Evolutionary conservation across 2,888 invertebrate species (phyloP), one percentile per base, ranked within the genome.

Genomic region (Platerodrilus igneus): DNA sequence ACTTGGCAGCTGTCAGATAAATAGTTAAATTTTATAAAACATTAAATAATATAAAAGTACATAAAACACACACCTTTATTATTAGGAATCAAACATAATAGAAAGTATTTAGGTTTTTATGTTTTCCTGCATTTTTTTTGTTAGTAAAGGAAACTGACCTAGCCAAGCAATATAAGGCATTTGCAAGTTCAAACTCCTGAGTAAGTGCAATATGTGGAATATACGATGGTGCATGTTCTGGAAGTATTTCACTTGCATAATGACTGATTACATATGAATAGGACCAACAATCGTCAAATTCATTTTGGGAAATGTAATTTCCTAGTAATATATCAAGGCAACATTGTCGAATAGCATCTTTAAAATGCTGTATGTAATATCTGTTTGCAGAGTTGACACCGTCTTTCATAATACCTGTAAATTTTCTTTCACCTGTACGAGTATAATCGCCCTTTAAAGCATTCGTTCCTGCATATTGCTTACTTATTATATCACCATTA

Each of bases 371-470:
- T 63, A 86, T 82, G 76, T 86, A 81, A 78, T 86, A 96, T 81
- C 91, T 86, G 74, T 92, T 97, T 6, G 96, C 97, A 0, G 96
- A 97, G 64, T 94, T 94, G 74, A 97, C 90, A 44, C 96, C 95
- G 69, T 97, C 97, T 71, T 94, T 95, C 89, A 99, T 91, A 69
- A 97, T 78, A n/a, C 99, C 99, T 2, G 92, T 83, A 51, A 99
- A 79, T 70, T 94, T 93, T 48, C 97, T 75, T 67, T 97, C 95
- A 6, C 99, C 97, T 0, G 95, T 96, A 58, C 99, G 76, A 0
- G 99, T 99, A 62, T 90, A 96, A 67, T 99, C 99, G 1, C 97
- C 97, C 91, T 96, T 96, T 4, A 97, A 73, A 6, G 96, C 96
- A 66, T 92, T 94, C 16, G 96, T 97, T 37, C 96, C 96, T 1